Evolutionary conservation across 64 coral and sea anemone genomes (phyloP).

Genomic region (Acropora yongei): DNA sequence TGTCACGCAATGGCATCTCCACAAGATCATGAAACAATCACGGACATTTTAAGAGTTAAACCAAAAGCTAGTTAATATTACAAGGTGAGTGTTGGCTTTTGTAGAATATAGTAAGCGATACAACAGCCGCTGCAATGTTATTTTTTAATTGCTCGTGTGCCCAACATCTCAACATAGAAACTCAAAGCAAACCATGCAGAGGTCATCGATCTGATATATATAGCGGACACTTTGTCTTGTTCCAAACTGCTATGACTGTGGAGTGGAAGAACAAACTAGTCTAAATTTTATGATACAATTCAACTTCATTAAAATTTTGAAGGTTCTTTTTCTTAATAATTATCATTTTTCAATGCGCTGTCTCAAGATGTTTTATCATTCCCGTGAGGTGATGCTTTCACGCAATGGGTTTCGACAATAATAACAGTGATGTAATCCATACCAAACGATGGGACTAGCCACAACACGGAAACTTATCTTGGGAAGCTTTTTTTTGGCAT

Average conservation of each 20-base stretch:
- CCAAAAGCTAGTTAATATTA: slow-evolving; percentile 1
- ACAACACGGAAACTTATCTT: neutral
- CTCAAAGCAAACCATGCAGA: neutral
- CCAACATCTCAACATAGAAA: neutral
- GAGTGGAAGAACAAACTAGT: slow-evolving; percentile 3
- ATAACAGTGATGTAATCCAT: slow-evolving; percentile 1
- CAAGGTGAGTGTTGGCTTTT: neutral
- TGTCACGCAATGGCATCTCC: neutral
- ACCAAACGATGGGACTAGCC: neutral
- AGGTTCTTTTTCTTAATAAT: neutral
- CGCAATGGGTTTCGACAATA: neutral
- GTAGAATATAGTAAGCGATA: slow-evolving; percentile 4
- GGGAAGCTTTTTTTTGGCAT: neutral
- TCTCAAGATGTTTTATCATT: slow-evolving; percentile 5
- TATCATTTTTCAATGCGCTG: neutral
- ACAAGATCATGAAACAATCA: slow-evolving; percentile 4
- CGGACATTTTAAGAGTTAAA: neutral
- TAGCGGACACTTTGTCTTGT: slow-evolving; percentile 3
- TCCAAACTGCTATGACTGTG: neutral
- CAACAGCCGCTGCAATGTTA: neutral
- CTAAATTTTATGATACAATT: neutral
- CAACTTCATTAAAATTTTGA: slow-evolving; percentile 1
- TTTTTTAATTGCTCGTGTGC: slow-evolving; percentile 1
- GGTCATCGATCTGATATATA: neutral
- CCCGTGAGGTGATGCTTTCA: slow-evolving; percentile 2